Base-by-base conservation (phyloP, 2,888 invertebrate genomes). In the Seira sanloemensis region DNA sequence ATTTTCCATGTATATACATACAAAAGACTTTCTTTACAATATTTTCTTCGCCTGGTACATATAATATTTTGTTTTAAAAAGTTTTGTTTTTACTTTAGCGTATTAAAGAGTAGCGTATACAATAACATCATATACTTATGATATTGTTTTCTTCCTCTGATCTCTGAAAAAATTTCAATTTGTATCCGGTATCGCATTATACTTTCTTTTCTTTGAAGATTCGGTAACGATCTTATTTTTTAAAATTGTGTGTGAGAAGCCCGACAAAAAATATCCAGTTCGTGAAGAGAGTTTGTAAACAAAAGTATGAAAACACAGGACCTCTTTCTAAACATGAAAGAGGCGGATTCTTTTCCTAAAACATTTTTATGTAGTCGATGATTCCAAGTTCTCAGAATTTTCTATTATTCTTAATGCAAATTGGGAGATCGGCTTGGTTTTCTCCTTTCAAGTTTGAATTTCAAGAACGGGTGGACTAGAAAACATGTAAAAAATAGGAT, bases 121-220 rank as follows among this genome's bases (percentile, higher is more conserved):
- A 58, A 58, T 58, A 58, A n/a, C 58, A 58, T n/a, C 58, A 58
- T 58, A 58, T 58, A 9, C n/a, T 75, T 73, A n/a, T 80, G 62
- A 26, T 62, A 71, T 62, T 72, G 76, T 76, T 46, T 71, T 82
- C 71, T 58, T 75, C 76, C 75, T 77, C 67, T 83, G 82, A 83
- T 83, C 82, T 58, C 58, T 58, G n/a, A n/a, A 76, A 65, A 67
- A 77, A 77, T 83, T 83, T 83, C 82, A 83, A 83, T 83, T 83
- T 83, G 72, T 67, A 76, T 81, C 81, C 76, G 46, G 46, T 81
- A 83, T 50, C 82, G 73, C 23, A 58, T 58, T 58, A 58, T 58
- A 16, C 65, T 73, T 58, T 58, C 4, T 58, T 58, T 58, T 58
- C 58, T 58, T 9, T n/a, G 18, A 58, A 58, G 18, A 58, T 58